Base-by-base conservation (phyloP, 1,140 invertebrate genomes). In the Drosophila bifasciata region DNA sequence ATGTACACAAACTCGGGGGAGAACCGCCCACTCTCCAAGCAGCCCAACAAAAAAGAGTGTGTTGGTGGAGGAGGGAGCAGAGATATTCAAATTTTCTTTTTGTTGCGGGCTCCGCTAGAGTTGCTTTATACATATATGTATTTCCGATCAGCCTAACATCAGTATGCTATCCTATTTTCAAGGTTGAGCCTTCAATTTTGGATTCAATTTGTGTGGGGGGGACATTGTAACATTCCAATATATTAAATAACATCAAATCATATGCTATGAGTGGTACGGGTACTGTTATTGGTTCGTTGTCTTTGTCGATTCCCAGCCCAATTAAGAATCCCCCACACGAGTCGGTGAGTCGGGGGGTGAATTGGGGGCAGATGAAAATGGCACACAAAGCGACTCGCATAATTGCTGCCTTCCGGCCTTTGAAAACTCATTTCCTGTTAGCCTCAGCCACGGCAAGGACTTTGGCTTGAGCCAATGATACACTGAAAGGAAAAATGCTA, bases 391-490 rank as follows among this genome's bases (percentile, higher is more conserved):
- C 56, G 56, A 74, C 59, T 74, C 56, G 48, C 74, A 83, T 84
- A 84, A 84, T 84, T 84, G 66, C 71, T 72, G 80, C 79, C 79
- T 84, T 84, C 79, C 79, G 79, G 79, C 71, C 71, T 76, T 84
- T 59, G 71, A 67, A 84, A 84, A 84, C 79, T 84, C 79, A 84
- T 84, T 84, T 84, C 79, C 79, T 68, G 76, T 74, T 76, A 52
- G 51, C 43, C 44, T 40, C 55, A 58, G 16, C 36, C 39, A 40
- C 28, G 21, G 25, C 9, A 45, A 23, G 23, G 43, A 41, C 40
- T 15, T 15, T 3, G 40, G 39, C 55, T 51, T 13, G 32, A 36
- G 32, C 9, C 32, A 3, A 36, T 36, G 32, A 36, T 36, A 13
- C 32, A 36, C 3, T 36, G 9, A 0, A 3, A 3, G 2, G 9